Conservation (phyloP, 1,140 invertebrate genomes). For the Scaptomyza pallida region DNA sequence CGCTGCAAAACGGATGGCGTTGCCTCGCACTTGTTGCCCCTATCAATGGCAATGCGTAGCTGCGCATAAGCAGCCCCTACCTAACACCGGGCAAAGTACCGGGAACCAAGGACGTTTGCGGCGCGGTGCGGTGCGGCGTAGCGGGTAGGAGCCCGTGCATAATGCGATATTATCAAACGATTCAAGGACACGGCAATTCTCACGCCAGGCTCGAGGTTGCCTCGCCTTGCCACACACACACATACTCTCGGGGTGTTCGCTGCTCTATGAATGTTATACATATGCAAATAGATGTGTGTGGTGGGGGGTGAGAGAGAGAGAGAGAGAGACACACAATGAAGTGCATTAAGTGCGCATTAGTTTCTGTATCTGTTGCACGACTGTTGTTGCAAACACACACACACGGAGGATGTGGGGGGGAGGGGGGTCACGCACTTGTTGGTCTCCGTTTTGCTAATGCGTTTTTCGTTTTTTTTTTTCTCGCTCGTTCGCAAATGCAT, state of each 20-base stretch:
- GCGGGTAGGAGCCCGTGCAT: constrained; percentile 31
- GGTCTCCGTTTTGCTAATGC: constrained; percentile 5
- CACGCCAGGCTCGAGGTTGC: constrained; percentile 14
- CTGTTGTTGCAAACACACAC: constrained; percentile 33
- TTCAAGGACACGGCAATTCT: constrained; percentile 54
- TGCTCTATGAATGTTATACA: constrained; percentile 1
- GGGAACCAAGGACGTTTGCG: not conserved
- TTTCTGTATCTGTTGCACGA: constrained; percentile 38
- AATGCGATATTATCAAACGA: constrained; percentile 51
- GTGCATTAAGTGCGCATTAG: constrained; percentile 37
- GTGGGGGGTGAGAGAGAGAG: too few relatives aligned
- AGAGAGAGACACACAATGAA: constrained; percentile 24
- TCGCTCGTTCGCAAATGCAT: constrained; percentile 42
- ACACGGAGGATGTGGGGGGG: too few relatives aligned
- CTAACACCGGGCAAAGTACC: too few relatives aligned
- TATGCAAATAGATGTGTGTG: too few relatives aligned
- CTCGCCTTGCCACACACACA: too few relatives aligned
- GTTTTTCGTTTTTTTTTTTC: too few relatives aligned
- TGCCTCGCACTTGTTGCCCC: constrained; percentile 64
- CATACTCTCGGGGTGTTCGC: too few relatives aligned
- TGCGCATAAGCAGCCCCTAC: constrained; percentile 43
- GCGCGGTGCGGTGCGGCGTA: not conserved
- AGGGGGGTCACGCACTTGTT: constrained; percentile 81
- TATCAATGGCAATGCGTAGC: constrained; percentile 50
- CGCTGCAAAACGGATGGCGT: constrained; percentile 6